phyloP scores from a whole-genome alignment of 2,797 vertebrate genomes.

The Tachyglossus aculeatus region DNA sequence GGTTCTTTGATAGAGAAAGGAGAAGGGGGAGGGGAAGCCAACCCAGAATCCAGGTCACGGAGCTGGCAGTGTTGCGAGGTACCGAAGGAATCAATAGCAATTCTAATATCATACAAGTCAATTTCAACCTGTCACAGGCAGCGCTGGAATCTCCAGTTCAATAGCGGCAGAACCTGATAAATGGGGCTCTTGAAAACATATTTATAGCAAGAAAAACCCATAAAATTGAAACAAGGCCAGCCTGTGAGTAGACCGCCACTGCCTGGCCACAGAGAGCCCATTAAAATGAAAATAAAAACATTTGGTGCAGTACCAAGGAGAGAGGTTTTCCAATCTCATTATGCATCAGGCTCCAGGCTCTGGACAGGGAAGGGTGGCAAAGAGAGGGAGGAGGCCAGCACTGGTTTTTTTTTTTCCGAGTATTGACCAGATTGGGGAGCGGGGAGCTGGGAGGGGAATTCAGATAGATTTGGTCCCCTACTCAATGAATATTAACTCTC shows the following conservation, averaged over 20 bases:
- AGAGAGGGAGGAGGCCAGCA: neutral
- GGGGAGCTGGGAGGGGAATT: too few relatives aligned
- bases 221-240: slow-evolving; percentile 58
- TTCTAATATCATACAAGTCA: slow-evolving; percentile 73
- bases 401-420: fast-evolving
- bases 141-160: slow-evolving; percentile 53
- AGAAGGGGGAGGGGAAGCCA: neutral
- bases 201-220: slow-evolving; percentile 66
- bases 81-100: slow-evolving; percentile 70
- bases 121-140: slow-evolving; percentile 64
- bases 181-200: slow-evolving; percentile 65
- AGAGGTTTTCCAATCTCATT: neutral
- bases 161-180: slow-evolving; percentile 61
- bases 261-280: fast-evolving
- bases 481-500: neutral
- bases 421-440: too few relatives aligned
- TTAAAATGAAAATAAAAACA: neutral
- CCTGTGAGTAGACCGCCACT: slow-evolving; percentile 1
- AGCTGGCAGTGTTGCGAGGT: slow-evolving; percentile 49
- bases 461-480: neutral
- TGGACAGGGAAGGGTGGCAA: fast-evolving
- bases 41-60: slow-evolving; percentile 38
- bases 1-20: too few relatives aligned
- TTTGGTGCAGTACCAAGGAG: neutral
- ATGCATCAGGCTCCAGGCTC: neutral